Base-by-base conservation (phyloP, 2,113 vertebrate genomes). In the Larimichthys crocea region DNA sequence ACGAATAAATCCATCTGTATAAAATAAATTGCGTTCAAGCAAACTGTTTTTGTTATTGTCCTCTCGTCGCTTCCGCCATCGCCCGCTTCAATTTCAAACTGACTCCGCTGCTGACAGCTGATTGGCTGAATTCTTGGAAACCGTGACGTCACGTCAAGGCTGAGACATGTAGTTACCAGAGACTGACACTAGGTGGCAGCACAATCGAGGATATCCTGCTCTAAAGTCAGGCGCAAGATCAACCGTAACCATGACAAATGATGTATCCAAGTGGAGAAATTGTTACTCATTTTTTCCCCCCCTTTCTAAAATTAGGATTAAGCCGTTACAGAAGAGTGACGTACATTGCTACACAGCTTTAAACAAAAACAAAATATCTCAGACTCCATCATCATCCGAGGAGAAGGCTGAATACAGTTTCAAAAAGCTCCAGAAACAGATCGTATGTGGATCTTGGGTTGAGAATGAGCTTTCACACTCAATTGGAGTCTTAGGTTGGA, bases 21-120 rank as follows among this genome's bases (percentile, higher is more conserved):
- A 62, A 78, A 84, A 57, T 3, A 0, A 50, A 10, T 3, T 20
- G 16, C 2, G 10, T 57, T 11, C n/a, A 35, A 3, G 20, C 26
- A 48, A n/a, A 62, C 29, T 16, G 6, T 65, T 3, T 84, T 73
- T 91, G 87, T 93, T 68, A 46, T 88, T 76, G 11, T 78, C 17
- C 26, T 6, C 0, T 52, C 12, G 0, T 82, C 48, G 40, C 78
- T 92, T 88, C 88, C 91, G 91, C 86, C 29, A 87, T 93, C 77
- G 72, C 87, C 94, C 95, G 93, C 95, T 79, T 92, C 79, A 91
- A 94, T 92, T 96, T 95, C 93, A 95, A 96, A 95, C 70, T 35
- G 56, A 7, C 24, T 0, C 8, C n/a, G 14, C 9, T 22, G 2
- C 2, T 46, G 50, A 11, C 12, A 31, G 76, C 55, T 89, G 83